Evolutionary conservation across 2,888 invertebrate species (phyloP).

Genomic region (Actias luna): DNA sequence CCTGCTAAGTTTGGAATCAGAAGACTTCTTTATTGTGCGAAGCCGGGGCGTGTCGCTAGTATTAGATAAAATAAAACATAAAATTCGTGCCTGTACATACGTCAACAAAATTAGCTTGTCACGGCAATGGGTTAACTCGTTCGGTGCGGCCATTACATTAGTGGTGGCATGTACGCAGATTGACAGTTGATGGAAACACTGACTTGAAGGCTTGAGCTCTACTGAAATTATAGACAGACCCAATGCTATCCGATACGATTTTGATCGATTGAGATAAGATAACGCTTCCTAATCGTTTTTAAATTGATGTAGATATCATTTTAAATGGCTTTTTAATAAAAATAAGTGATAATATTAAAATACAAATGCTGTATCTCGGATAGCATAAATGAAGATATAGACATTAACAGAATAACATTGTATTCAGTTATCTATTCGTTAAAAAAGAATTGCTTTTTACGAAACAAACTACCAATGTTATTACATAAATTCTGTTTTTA

Average conservation of each 20-base stretch:
- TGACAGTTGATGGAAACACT: slow-evolving; percentile 26
- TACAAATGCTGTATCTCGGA: background rate
- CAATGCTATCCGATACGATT: slow-evolving; percentile 15
- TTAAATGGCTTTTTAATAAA: slow-evolving; percentile 11
- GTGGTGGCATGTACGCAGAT: slow-evolving; percentile 27
- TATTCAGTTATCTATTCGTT: background rate
- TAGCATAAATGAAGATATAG: background rate
- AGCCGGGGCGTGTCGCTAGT: too few relatives aligned
- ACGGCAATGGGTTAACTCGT: slow-evolving; percentile 48
- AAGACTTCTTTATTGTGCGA: too few relatives aligned
- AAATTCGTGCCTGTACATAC: slow-evolving; percentile 36
- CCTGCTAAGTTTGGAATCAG: too few relatives aligned
- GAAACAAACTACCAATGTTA: too few relatives aligned
- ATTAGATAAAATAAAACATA: too few relatives aligned
- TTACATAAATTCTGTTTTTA: too few relatives aligned
- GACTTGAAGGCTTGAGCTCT: slow-evolving; percentile 23
- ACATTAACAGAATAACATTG: background rate
- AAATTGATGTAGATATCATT: slow-evolving; percentile 16
- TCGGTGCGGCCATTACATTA: slow-evolving; percentile 47
- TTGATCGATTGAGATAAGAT: slow-evolving; percentile 20
- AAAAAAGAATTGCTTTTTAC: too few relatives aligned
- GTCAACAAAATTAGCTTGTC: slow-evolving; percentile 72
- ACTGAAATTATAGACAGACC: slow-evolving; percentile 27
- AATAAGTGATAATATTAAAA: slow-evolving; percentile 5
- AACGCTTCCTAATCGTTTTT: slow-evolving; percentile 5